These are phyloP conservation scores for Aplysia californica DNA, from an alignment of 1,140 invertebrate species.

Conservation along the genomic window DNA sequence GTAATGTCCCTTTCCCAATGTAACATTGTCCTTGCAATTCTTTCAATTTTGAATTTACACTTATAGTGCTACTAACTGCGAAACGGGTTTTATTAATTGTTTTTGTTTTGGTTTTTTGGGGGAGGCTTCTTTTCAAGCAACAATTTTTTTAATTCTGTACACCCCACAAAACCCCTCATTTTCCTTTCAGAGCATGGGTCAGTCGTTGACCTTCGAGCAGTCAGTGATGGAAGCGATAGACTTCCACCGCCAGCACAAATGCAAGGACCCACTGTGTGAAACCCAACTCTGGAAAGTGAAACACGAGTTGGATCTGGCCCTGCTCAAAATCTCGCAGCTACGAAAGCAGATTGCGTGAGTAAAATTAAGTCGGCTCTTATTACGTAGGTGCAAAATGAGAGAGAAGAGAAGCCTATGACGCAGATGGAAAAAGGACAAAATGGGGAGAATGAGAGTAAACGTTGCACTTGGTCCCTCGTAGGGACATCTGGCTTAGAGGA, in stretches of 20 bases:
- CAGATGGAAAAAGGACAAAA: neutral
- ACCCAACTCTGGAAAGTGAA: slow-evolving; percentile 84
- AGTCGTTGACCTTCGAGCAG: slow-evolving; percentile 87
- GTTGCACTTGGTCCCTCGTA: neutral
- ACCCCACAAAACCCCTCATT: too few relatives aligned
- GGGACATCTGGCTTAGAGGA: neutral
- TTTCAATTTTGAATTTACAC: too few relatives aligned
- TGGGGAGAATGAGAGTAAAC: neutral
- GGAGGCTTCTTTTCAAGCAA: too few relatives aligned
- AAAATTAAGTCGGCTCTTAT: too few relatives aligned
- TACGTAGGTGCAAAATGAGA: too few relatives aligned
- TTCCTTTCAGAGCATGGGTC: slow-evolving; percentile 79
- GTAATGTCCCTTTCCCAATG: too few relatives aligned
- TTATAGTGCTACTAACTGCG: too few relatives aligned
- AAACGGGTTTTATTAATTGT: too few relatives aligned
- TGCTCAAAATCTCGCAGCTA: slow-evolving; percentile 83
- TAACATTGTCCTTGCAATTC: too few relatives aligned
- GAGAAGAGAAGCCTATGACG: slow-evolving; percentile 20
- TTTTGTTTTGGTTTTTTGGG: too few relatives aligned
- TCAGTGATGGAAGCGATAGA: slow-evolving; percentile 87
- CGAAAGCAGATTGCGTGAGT: slow-evolving; percentile 73
- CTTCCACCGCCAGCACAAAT: slow-evolving; percentile 74
- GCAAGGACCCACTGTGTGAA: slow-evolving; percentile 79
- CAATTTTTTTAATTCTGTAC: too few relatives aligned
- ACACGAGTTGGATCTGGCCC: slow-evolving; percentile 87